A percentile compares a stretch with the other conserved stretches of the same genome.
Conservation (phyloP, 2,888 invertebrate species). For the Tiliacea citrago region DNA sequence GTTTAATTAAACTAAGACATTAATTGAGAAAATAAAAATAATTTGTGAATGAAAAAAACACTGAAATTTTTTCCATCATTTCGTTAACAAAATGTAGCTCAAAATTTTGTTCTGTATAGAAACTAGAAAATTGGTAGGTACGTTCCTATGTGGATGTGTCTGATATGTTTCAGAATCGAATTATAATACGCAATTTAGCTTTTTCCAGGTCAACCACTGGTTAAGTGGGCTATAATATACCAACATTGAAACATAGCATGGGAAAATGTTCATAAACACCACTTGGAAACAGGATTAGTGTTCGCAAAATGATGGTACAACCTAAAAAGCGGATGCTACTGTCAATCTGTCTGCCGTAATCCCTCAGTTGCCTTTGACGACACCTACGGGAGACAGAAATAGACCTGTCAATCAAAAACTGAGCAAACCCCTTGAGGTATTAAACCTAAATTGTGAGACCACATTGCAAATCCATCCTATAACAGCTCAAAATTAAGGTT, state of each 20-base stretch:
- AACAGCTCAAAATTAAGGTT: slow-evolving; percentile 33
- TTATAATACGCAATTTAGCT: too few species aligned
- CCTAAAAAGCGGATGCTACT: not conserved
- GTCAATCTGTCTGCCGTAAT: not conserved
- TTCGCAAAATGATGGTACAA: not conserved
- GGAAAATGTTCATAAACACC: not conserved
- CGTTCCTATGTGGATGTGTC: not conserved
- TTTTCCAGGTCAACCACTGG: not conserved
- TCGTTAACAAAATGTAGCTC: not conserved
- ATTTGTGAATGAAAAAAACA: too few species aligned
- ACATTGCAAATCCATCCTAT: slow-evolving; percentile 14
- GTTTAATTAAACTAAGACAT: not conserved
- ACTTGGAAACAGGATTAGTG: not conserved
- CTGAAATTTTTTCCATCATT: not conserved
- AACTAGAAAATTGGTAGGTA: not conserved
- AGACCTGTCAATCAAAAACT: slow-evolving; percentile 24
- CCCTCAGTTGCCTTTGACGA: not conserved
- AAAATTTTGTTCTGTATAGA: not conserved
- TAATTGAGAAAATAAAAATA: not conserved
- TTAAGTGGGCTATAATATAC: not conserved
- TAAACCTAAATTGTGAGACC: not conserved
- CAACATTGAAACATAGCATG: not conserved
- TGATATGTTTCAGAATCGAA: not conserved
- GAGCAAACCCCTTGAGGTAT: slow-evolving; percentile 12
- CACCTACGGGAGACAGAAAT: slow-evolving; percentile 9